Conservation (phyloP, 2,797 vertebrate genomes). For the Muraenolepis orangiensis region DNA sequence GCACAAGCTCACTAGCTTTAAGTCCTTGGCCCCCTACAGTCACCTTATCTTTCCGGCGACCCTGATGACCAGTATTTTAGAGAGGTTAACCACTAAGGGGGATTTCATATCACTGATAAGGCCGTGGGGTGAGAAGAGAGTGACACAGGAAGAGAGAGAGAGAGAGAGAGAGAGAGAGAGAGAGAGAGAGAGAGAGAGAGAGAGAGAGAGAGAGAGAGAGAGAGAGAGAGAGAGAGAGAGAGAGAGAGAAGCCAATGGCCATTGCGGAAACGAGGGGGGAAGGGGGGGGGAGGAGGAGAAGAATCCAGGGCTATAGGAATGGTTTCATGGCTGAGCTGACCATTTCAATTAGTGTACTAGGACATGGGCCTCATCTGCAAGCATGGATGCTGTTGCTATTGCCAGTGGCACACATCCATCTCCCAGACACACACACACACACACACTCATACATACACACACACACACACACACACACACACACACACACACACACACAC, state of each 20-base stretch:
- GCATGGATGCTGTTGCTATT: slow-evolving; percentile 77
- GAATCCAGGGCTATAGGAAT: slow-evolving; percentile 67
- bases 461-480: slow-evolving; percentile 12
- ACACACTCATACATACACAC: not conserved
- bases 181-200: slow-evolving; percentile 10
- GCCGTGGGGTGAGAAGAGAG: slow-evolving; percentile 17
- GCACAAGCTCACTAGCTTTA: too few relatives aligned
- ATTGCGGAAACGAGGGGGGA: not conserved
- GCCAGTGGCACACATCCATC: slow-evolving; percentile 69
- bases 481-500: slow-evolving; percentile 13
- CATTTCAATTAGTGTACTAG: slow-evolving; percentile 73
- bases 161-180: slow-evolving; percentile 10
- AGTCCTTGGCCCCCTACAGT: too few relatives aligned
- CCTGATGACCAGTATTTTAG: slow-evolving; percentile 23
- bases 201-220: not conserved
- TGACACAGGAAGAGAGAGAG: too few relatives aligned
- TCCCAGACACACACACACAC: slow-evolving; percentile 20
- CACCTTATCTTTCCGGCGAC: slow-evolving; percentile 4
- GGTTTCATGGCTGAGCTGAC: slow-evolving; percentile 78
- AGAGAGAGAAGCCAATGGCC: not conserved
- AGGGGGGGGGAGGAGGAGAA: slow-evolving; percentile 48
- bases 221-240: too few relatives aligned
- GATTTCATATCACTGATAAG: slow-evolving; percentile 28
- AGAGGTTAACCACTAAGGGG: slow-evolving; percentile 34
- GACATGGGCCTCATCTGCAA: slow-evolving; percentile 79